Evolutionary conservation across 2,888 invertebrate genomes (phyloP).

Genomic region (Agonopterix subpropinquella): DNA sequence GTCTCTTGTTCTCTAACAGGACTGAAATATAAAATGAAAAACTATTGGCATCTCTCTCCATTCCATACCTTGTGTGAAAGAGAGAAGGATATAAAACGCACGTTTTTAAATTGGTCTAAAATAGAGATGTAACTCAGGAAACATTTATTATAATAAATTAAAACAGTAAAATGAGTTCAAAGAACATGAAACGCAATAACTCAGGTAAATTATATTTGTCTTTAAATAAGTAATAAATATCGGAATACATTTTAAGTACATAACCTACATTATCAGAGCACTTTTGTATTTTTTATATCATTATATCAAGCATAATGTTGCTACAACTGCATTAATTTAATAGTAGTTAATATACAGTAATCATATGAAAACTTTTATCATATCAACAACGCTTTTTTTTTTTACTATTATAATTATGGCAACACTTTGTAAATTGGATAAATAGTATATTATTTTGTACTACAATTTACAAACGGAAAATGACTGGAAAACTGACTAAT

Average conservation of each 20-base stretch:
- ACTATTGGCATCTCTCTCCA: no score
- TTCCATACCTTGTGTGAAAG: no score
- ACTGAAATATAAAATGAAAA: no score
- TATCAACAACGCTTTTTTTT: slow-evolving; percentile 28
- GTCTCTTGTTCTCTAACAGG: no score
- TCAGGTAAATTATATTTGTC: slow-evolving; percentile 15
- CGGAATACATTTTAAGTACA: slow-evolving; percentile 62
- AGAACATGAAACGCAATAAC: slow-evolving; percentile 20
- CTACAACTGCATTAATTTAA: slow-evolving; percentile 28
- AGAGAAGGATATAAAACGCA: no score
- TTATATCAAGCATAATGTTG: slow-evolving; percentile 32
- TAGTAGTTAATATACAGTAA: slow-evolving; percentile 28
- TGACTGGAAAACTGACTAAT: not conserved
- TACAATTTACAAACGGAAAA: no score
- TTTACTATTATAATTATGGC: slow-evolving; percentile 25
- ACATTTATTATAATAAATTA: not conserved
- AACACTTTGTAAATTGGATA: slow-evolving; percentile 19
- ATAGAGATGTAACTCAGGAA: no score
- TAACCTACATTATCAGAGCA: slow-evolving; percentile 55
- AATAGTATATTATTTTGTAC: no score
- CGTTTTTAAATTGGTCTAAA: no score
- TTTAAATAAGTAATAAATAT: slow-evolving; percentile 32
- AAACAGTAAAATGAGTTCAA: slow-evolving; percentile 5
- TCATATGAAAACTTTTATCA: slow-evolving; percentile 22
- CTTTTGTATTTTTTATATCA: slow-evolving; percentile 32